Conservation (phyloP, 2,888 invertebrate species). For the Drosophila setosimentum region DNA sequence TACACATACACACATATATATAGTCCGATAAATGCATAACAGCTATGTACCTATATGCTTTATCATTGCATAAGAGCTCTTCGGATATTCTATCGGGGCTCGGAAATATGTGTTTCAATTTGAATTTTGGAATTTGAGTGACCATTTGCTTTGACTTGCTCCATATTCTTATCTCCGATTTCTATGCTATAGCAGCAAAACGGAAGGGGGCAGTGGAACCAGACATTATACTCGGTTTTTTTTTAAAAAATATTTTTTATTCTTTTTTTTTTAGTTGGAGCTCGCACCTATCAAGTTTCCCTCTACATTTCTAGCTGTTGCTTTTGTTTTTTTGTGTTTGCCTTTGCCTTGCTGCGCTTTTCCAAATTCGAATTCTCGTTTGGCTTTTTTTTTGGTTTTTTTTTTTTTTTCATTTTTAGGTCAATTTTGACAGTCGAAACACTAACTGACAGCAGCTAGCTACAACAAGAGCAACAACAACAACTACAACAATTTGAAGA, state of each 20-base stretch:
- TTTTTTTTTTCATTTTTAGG: constrained; percentile 60
- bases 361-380: constrained; percentile 50
- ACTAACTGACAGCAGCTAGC: constrained; percentile 65
- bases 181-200: constrained; percentile 22
- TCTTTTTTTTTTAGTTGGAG: constrained; percentile 7
- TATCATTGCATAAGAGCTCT: constrained; percentile 21
- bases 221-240: not conserved
- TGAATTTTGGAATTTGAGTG: constrained; percentile 27
- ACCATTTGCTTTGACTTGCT: constrained; percentile 40
- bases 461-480: constrained; percentile 8
- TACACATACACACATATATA: too few species aligned
- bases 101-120: constrained; percentile 26
- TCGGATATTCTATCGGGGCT: constrained; percentile 27
- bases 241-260: too few species aligned
- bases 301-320: constrained; percentile 10
- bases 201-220: not conserved
- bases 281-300: constrained; percentile 62
- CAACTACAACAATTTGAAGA: constrained; percentile 31
- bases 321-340: constrained; percentile 4
- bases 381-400: constrained; percentile 40
- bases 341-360: constrained; percentile 46
- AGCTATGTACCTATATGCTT: not conserved
- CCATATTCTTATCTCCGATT: constrained; percentile 69
- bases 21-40: not conserved
- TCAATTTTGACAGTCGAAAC: constrained; percentile 69